Percentiles rank a stretch among this genome's conserved stretches.
phyloP scores from a whole-genome alignment of 2,113 vertebrate species.

The Sphyrna mokarran region DNA sequence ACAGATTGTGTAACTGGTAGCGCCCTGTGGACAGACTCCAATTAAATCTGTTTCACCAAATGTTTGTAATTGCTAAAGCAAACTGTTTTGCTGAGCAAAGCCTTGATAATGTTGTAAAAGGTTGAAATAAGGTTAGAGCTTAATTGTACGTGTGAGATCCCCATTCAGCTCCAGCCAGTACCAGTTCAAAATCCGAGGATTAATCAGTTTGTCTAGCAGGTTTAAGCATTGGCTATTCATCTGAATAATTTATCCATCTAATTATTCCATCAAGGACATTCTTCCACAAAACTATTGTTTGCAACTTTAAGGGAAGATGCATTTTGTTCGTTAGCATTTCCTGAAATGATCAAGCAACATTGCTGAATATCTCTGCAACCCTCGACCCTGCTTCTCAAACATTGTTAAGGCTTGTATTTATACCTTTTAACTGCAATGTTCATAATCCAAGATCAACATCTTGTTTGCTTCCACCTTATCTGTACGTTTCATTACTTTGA shows the following conservation, averaged over 20 bases:
- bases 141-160: slow-evolving; percentile 46
- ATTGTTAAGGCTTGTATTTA: too few relatives aligned
- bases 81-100: slow-evolving; percentile 48
- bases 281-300: background rate
- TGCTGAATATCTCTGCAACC: too few relatives aligned
- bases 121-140: slow-evolving; percentile 51
- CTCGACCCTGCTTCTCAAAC: too few relatives aligned
- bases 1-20: slow-evolving; percentile 42
- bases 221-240: background rate
- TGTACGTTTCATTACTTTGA: too few relatives aligned
- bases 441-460: too few relatives aligned
- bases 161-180: rapidly evolving
- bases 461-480: too few relatives aligned
- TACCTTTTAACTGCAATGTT: too few relatives aligned
- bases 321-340: too few relatives aligned
- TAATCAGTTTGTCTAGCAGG: background rate
- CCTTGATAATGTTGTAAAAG: slow-evolving; percentile 46
- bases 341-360: too few relatives aligned
- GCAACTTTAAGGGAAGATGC: too few relatives aligned
- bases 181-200: slow-evolving; percentile 51
- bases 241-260: background rate
- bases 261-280: background rate
- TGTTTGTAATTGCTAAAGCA: slow-evolving; percentile 46
- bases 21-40: slow-evolving; percentile 42
- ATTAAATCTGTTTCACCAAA: slow-evolving; percentile 35